Evolutionary conservation across 1,140 invertebrate species (phyloP), one percentile per base, ranked within the genome.

Genomic region (Bilobella aurantiaca): DNA sequence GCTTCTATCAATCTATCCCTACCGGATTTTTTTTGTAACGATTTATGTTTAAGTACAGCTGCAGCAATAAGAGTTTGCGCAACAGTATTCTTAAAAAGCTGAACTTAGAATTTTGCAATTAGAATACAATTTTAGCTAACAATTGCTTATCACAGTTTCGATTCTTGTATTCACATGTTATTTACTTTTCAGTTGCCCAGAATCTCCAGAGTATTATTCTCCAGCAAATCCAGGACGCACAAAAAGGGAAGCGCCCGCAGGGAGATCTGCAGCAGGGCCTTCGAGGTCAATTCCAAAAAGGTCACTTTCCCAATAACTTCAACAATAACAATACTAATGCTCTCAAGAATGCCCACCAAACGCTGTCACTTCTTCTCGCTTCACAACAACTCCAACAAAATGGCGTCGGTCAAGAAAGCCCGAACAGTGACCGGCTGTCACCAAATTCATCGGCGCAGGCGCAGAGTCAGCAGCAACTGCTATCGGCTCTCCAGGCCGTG

Each of bases 181-280:
- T 72, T 62, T 63, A 63, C 56, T 63, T 76, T 74, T 27, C 73
- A 80, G 78, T 81, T 74, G 79, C 79, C 27, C 78, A 80, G 68
- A 80, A 78, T 71, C 74, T 81, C n/a, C 78, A 81, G 70, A 79
- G 78, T 63, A 81, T 81, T 46, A 80, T 81, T 62, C 70, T 76
- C 61, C 74, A 76, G 30, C 77, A 79, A 69, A 78, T 79, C 37
- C 75, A 76, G 59, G 74, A 70, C 58, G 68, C 78, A 5, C 75
- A 76, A 63, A 73, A 71, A 64, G 71, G 68, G 14, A 73, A 66
- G 67, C 73, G 65, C 1, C 49, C 31, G 30, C 14, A 2, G 1
- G 25, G 47, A 5, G 27, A 66, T 8, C 62, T 62, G 27, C 67
- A 64, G 27, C 58, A 42, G 42, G 65, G 63, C 30, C 47, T 61